Base-by-base conservation (phyloP, 2,113 vertebrate genomes). In the Raja brachyura region DNA sequence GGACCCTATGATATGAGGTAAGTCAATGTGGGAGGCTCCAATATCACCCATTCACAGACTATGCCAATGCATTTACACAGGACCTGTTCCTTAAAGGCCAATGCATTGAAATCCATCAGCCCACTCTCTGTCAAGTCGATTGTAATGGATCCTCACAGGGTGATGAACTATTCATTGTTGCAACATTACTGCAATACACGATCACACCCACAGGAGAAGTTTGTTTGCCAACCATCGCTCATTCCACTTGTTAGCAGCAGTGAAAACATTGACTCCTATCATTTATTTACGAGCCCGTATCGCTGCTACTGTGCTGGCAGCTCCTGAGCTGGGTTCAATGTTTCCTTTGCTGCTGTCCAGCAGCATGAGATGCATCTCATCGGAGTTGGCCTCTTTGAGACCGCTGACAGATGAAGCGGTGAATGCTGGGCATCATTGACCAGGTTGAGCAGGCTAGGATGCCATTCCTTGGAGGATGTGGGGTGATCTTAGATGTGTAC, bases 31-130 rank as follows among this genome's bases (percentile, higher is more conserved):
- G 59, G 28, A 63, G 56, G 28, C 28, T 88, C 59, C 61, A n/a
- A 88, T 63, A 63, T 88, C 83, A 88, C 83, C 83, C 61, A 63
- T 88, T 88, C 16, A 88, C 83, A 63, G 56, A 63, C 59, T 88
- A 88, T 88, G 83, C 31, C 28, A 88, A 88, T 88, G 56, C 56
- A 88, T 63, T 88, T 88, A 61, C 28, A 88, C 61, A 63, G 59
- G 13, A 5, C 70, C 20, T 73, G 59, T 85, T 85, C 81, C 28
- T 14, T 61, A 61, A 85, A 28, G 59, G 28, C 1, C 59, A 28
- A 63, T 28, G 25, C 5, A 88, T n/a, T 63, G 83, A 88, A 88
- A 88, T 88, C 56, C 33, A 88, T 88, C 83, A 88, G 83, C 56
- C 59, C 63, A 13, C 59, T 63, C 83, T 31, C 83, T 88, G 56